Evolutionary conservation across 2,888 invertebrate species (phyloP), one percentile per base, ranked within the genome.

Genomic region (Euspilapteryx auroguttella): DNA sequence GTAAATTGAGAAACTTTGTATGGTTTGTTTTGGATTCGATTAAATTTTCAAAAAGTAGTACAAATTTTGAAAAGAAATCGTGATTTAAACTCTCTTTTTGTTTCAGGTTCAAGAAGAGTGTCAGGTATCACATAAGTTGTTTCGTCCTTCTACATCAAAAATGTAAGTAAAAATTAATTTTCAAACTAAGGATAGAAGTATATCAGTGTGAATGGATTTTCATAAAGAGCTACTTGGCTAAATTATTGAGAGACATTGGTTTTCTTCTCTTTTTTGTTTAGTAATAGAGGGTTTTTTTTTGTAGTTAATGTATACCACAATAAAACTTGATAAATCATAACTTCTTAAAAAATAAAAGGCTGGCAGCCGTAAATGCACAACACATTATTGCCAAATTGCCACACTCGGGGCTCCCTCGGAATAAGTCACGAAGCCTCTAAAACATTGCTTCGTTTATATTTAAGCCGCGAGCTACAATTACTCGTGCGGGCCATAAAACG

Each of bases 61-160:
- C n/a, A n/a, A n/a, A n/a, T 17, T 17, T 17, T 17, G 5, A 17
- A 17, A 8, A 6, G 8, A 5, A 17, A 6, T 6, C 17, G 8
- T 17, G 17, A 17, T 17, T 8, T 5, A 6, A 17, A 17, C n/a
- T n/a, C n/a, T n/a, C n/a, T n/a, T n/a, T 36, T 69, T 66, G 54
- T 75, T 75, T 21, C 73, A 77, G 76, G 47, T 45, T 29, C 53
- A 53, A 30, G 58, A 55, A 28, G 58, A 57, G 25, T 50, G 44
- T 25, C 58, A 57, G 39, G 66, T 75, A 49, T 71, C 64, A 32
- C 76, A 71, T 41, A 77, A 73, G 44, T 46, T 73, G 12, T 76
- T 73, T 42, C 55, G 73, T 14, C 73, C 77, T 2, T 71, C 76
- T 2, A 63, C 69, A 15, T 66, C 73, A 1, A 61, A 58, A 43